These are phyloP conservation scores for Sebastes miniatus DNA, from an alignment of 2,797 vertebrate species.

Conservation along the genomic window DNA sequence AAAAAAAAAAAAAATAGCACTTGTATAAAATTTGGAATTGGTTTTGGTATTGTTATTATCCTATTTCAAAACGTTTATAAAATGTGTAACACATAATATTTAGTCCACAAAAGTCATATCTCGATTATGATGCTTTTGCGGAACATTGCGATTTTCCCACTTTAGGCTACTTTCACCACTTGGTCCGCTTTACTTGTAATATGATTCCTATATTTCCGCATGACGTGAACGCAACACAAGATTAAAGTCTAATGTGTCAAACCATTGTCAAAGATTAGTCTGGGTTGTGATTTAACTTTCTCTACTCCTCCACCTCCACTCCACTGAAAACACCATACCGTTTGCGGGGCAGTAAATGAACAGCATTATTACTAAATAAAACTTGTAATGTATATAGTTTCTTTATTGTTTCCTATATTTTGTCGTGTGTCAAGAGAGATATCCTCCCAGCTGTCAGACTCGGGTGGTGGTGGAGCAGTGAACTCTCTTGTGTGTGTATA, in stretches of 20 bases:
- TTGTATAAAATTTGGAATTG: not conserved
- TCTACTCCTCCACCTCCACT: too few relatives aligned
- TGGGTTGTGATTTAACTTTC: too few relatives aligned
- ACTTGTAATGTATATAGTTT: not conserved
- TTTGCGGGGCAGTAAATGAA: not conserved
- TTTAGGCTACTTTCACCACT: not conserved
- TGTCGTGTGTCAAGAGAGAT: not conserved
- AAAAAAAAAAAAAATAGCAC: too few relatives aligned
- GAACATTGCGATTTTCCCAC: not conserved
- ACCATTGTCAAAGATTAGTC: not conserved
- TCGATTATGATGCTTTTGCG: not conserved
- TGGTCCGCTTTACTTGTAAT: not conserved
- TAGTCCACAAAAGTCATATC: not conserved
- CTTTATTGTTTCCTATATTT: not conserved
- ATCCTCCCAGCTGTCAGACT: not conserved
- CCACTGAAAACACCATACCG: too few relatives aligned
- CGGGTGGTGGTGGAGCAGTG: rapidly evolving
- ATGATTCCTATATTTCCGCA: slow-evolving; percentile 1
- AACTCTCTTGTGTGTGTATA: slow-evolving; percentile 25
- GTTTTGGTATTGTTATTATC: too few relatives aligned
- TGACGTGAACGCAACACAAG: slow-evolving; percentile 5
- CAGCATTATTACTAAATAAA: not conserved
- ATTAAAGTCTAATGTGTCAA: not conserved
- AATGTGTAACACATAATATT: not conserved
- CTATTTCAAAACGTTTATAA: not conserved